phyloP scores from a whole-genome alignment of 2,888 invertebrate genomes.

The Gandaritis pyraliata region DNA sequence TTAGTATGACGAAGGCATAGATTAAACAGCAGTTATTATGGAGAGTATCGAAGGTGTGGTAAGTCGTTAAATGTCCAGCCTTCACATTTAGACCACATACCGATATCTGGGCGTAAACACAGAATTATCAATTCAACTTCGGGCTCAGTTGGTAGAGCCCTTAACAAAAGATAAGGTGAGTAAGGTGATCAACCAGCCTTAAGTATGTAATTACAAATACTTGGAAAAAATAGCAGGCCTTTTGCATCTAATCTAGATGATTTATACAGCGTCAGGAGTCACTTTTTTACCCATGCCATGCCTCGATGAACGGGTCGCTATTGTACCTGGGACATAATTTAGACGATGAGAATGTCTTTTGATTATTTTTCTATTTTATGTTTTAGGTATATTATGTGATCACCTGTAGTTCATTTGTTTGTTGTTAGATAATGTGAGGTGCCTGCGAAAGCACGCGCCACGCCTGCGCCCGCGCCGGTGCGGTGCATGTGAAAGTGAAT shows the following conservation, averaged over 20 bases:
- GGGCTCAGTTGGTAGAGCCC: background rate
- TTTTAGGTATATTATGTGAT: no score
- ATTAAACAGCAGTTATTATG: slow-evolving; percentile 6
- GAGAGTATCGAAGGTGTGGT: slow-evolving; percentile 36
- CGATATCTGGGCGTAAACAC: slow-evolving; percentile 26
- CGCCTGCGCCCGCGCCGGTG: background rate
- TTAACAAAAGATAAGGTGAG: background rate
- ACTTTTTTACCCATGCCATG: no score
- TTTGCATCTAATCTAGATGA: no score
- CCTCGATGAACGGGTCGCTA: no score
- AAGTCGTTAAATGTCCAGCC: slow-evolving; percentile 50
- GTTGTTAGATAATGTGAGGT: background rate
- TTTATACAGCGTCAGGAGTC: no score
- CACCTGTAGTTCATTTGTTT: background rate
- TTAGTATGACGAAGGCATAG: slow-evolving; percentile 10
- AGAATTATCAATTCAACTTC: slow-evolving; percentile 9
- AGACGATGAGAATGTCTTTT: no score
- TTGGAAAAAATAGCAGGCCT: no score
- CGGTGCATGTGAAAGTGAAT: slow-evolving; percentile 23
- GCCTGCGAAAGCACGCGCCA: slow-evolving; percentile 15
- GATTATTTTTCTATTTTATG: no score
- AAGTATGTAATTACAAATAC: no score
- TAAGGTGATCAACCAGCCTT: background rate
- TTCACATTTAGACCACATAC: slow-evolving; percentile 45
- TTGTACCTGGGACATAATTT: no score